Percentiles rank a stretch among this genome's conserved stretches.
phyloP scores from a whole-genome alignment of 2,113 vertebrate genomes.

The Bubalus kerabau region DNA sequence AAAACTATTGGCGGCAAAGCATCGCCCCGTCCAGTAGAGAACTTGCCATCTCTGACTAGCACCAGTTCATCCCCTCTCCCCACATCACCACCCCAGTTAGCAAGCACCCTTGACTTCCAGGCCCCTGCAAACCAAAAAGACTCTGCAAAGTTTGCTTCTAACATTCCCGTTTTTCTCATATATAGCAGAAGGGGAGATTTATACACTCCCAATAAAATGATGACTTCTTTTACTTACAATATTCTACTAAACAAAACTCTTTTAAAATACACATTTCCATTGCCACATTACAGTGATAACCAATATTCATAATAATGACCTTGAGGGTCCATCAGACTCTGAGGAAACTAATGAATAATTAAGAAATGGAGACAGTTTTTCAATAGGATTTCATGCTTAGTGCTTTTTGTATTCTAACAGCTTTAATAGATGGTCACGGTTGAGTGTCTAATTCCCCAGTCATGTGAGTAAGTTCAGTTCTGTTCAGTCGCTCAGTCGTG shows the following conservation, averaged over 20 bases:
- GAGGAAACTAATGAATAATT: conserved; percentile 8
- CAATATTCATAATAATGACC: not conserved
- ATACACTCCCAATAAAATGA: not conserved
- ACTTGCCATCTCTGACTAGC: not conserved
- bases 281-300: not conserved
- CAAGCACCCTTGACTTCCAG: not conserved
- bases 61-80: not conserved
- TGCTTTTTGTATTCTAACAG: not conserved
- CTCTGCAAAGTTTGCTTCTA: not conserved
- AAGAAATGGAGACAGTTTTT: conserved; percentile 17
- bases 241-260: not conserved
- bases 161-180: not conserved
- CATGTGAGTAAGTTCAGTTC: not conserved
- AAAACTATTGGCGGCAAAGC: not conserved
- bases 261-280: not conserved
- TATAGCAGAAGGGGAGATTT: not conserved
- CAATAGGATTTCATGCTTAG: conserved; percentile 29
- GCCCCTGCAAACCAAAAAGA: not conserved
- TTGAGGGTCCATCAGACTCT: not conserved
- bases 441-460: conserved; percentile 13
- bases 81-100: not conserved
- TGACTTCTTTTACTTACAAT: not conserved
- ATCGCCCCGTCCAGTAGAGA: not conserved
- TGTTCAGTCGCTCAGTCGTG: too few relatives aligned
- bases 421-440: not conserved